These are phyloP conservation scores for Leptopilina drosophilae DNA, from an alignment of 2,888 invertebrate genomes.

Conservation along the genomic window DNA sequence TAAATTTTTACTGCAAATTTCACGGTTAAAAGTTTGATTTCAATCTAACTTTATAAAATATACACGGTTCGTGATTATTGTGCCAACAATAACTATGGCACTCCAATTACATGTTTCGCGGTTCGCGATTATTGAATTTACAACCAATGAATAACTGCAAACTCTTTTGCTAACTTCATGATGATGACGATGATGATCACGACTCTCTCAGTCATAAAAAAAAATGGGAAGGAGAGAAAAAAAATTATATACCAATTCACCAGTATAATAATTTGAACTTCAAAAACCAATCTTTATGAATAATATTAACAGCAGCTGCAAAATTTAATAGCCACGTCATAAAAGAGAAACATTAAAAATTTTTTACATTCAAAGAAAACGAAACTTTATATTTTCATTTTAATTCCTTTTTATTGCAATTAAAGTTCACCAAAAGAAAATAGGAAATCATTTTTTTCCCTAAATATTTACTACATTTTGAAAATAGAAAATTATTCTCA, in stretches of 20 bases:
- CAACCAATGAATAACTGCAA: slow-evolving; percentile 15
- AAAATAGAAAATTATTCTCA: too few species aligned
- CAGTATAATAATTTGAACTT: background rate
- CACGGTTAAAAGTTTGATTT: slow-evolving; percentile 1
- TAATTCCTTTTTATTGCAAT: background rate
- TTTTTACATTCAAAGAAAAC: background rate
- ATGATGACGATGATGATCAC: background rate
- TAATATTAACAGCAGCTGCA: slow-evolving; percentile 7
- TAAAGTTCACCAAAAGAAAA: too few species aligned
- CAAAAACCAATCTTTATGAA: background rate
- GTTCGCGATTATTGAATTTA: slow-evolving; percentile 27
- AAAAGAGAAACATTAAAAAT: background rate
- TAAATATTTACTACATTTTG: too few species aligned
- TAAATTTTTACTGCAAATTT: background rate
- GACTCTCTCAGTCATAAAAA: too few species aligned
- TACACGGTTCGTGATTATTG: slow-evolving; percentile 18
- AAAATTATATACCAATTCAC: background rate
- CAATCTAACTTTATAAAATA: background rate
- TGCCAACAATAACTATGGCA: slow-evolving; percentile 26
- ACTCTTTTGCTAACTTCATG: background rate
- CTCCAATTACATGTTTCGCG: slow-evolving; percentile 25
- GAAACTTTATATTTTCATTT: background rate
- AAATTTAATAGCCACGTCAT: background rate
- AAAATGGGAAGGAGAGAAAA: background rate
- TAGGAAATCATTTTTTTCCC: too few species aligned